A percentile compares a stretch with the other conserved stretches of the same genome.
phyloP scores from a whole-genome alignment of 2,888 invertebrate species.

The Dasypolia templi region DNA sequence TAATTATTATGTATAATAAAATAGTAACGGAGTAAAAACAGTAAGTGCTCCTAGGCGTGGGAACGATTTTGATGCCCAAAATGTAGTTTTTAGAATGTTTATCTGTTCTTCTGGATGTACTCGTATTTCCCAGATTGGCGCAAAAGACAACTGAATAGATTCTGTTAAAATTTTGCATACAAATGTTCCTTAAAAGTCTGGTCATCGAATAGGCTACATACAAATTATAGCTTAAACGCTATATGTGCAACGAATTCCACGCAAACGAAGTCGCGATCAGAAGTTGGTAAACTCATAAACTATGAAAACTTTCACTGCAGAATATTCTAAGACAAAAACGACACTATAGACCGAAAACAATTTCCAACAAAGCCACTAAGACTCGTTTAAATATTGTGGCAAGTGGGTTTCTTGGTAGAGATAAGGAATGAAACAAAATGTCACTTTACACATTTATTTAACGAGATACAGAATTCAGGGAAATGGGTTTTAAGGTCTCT shows the following conservation, averaged over 20 bases:
- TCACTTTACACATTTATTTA: slow-evolving; percentile 3
- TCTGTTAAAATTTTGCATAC: not conserved
- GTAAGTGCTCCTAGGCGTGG: too few species aligned
- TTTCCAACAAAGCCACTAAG: not conserved
- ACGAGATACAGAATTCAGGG: too few species aligned
- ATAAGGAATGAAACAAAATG: too few species aligned
- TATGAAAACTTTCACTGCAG: not conserved
- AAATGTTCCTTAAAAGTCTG: not conserved
- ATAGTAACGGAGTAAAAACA: too few species aligned
- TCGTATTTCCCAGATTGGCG: too few species aligned
- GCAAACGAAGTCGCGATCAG: not conserved
- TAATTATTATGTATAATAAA: too few species aligned
- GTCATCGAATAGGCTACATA: not conserved
- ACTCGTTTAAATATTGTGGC: slow-evolving; percentile 27
- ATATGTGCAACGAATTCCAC: not conserved
- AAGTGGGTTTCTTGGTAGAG: too few species aligned
- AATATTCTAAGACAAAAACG: not conserved
- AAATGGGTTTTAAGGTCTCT: too few species aligned
- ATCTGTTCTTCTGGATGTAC: too few species aligned
- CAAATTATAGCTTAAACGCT: not conserved
- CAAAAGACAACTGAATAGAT: not conserved
- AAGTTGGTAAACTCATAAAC: not conserved
- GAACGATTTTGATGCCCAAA: too few species aligned
- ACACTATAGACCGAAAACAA: not conserved
- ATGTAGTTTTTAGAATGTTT: too few species aligned